Base-by-base conservation (phyloP, 2,113 vertebrate genomes). In the Telmatochromis sp. region DNA sequence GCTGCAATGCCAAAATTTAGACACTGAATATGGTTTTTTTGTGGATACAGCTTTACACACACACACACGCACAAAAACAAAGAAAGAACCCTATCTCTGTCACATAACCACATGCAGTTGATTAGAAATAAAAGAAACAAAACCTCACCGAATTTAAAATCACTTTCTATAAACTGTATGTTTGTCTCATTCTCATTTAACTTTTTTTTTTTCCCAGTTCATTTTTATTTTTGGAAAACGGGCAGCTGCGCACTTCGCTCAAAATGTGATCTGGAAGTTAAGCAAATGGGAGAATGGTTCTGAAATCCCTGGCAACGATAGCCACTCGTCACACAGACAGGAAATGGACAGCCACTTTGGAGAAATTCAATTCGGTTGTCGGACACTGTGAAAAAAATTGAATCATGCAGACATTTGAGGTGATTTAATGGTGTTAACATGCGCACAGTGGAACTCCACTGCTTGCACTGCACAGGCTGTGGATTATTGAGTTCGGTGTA, bases 331-430 rank as follows among this genome's bases (percentile, higher is more conserved):
- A 95, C 94, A 94, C 89, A 83, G 95, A 93, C 93, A 96, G 95
- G 95, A 96, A 96, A 96, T 95, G 95, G 95, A 96, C 94, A 95
- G 92, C 92, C 95, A 96, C 96, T 96, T 97, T 96, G 94, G 93
- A 93, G 93, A 95, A 96, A 96, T 95, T 95, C 95, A 96, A 96
- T 96, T 95, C 93, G 86, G 94, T 94, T 84, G 90, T 95, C 90
- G 88, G 93, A 94, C 94, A 87, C 93, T 93, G 94, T 95, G 92
- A 91, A 94, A 94, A 94, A 95, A 95, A 96, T 95, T 96, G 95
- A 96, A 96, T 95, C 95, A 95, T 94, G 93, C 84, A 86, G 94
- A 93, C 95, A 96, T 96, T 94, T 95, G 96, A 95, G 95, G 93
- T 95, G 95, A 96, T 96, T 95, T 96, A 96, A 96, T 95, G 91